A percentile compares a stretch with the other conserved stretches of the same genome.
phyloP scores from a whole-genome alignment of 2,888 invertebrate genomes.

The Zygothrica quintamaculata region DNA sequence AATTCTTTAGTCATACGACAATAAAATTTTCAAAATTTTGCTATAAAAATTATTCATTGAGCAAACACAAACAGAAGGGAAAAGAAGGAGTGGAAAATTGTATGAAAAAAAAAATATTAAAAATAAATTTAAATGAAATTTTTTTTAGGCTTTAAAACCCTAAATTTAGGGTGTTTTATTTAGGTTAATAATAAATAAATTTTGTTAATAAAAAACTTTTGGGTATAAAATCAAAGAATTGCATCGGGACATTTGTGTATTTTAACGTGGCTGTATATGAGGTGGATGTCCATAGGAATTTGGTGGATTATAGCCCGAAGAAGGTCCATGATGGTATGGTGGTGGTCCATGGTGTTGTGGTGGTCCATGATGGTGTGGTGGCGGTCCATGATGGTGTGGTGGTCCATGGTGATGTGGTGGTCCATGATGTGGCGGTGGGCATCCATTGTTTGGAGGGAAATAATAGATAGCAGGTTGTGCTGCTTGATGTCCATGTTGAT shows the following conservation, averaged over 20 bases:
- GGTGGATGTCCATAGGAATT: conserved; percentile 21
- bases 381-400: conserved; percentile 27
- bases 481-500: conserved; percentile 12
- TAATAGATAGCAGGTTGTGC: not conserved
- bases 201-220: not conserved
- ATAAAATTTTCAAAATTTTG: conserved; percentile 1
- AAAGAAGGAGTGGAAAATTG: too few species aligned
- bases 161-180: too few species aligned
- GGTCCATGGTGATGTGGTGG: conserved; percentile 30
- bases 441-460: conserved; percentile 21
- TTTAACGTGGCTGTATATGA: conserved; percentile 40
- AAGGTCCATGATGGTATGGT: conserved; percentile 17
- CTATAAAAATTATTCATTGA: not conserved
- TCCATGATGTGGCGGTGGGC: conserved; percentile 10
- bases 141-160: too few species aligned
- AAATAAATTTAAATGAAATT: too few species aligned
- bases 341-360: conserved; percentile 25
- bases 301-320: conserved; percentile 27
- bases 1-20: conserved; percentile 37
- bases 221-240: not conserved
- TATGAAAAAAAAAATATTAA: too few species aligned
- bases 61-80: too few species aligned
- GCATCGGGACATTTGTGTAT: not conserved
- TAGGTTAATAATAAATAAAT: not conserved
- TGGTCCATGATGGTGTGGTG: conserved; percentile 26